Evolutionary conservation across 2,113 vertebrate genomes (phyloP), one percentile per base, ranked within the genome.

Genomic region (Girardinichthys multiradiatus): DNA sequence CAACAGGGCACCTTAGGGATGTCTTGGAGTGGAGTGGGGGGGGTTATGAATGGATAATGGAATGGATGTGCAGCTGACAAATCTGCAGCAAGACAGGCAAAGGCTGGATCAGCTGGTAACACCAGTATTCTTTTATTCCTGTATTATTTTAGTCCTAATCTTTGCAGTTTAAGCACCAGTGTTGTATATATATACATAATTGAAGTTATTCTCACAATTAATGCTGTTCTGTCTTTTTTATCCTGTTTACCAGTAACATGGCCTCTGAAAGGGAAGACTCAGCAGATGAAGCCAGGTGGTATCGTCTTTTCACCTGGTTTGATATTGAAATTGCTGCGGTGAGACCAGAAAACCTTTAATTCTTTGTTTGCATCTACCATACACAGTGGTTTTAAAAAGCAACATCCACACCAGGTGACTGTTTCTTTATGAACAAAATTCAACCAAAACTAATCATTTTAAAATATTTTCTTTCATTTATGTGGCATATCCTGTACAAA

Each of bases 321-420:
- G 93, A 95, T 77, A 76, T 68, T 33, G 91, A 94, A 72, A 67
- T 63, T 33, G 83, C 90, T 54, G 94, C 86, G 70, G 94, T 94
- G 71, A 93, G 93, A 72, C 54, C 26, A 31, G 51, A 24, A 51
- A 27, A 29, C 5, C 2, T 10, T 54, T 21, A 54, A 3, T 54
- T 54, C 48, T 54, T 54, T 24, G 19, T n/a, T 24, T 54, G 0
- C 19, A 54, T 54, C 10, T 35, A 35, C 35, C 35, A 35, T 35
- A 35, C 35, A 35, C 10, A 10, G 35, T 35, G 35, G 5, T n/a
- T n/a, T 45, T 42, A 42, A 42, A 17, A 42, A 42, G 4, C 13
- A 39, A 39, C 3, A 42, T 4, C 13, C 13, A 12, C 17, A 3
- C 39, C 14, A 17, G 42, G 15, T 19, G 19, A 45, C 17, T 45